Conservation (phyloP, 2,797 vertebrate species). For the Tapera naevia region DNA sequence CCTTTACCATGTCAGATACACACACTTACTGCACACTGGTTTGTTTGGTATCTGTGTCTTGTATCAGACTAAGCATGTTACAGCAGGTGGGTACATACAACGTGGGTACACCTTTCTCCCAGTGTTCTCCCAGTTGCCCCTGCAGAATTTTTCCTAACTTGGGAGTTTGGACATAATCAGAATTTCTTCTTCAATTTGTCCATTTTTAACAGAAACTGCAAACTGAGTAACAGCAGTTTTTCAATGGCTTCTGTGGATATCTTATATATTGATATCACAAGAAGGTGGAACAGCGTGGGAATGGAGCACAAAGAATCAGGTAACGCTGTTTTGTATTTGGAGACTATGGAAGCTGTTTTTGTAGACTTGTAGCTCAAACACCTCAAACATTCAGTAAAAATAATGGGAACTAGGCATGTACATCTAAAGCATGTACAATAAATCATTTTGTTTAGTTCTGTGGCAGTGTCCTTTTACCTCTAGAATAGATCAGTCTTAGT, state of each 20-base stretch:
- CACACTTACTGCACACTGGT: neutral
- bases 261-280: constrained; percentile 95
- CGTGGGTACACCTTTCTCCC: neutral
- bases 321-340: constrained; percentile 38
- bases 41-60: neutral
- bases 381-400: neutral
- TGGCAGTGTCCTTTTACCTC: neutral
- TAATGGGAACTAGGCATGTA: neutral
- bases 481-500: neutral
- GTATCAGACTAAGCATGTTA: neutral
- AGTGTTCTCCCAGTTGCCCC: neutral
- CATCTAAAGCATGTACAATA: neutral
- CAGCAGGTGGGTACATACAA: neutral
- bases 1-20: neutral
- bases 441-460: neutral
- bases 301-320: constrained; percentile 90
- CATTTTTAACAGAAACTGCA: constrained; percentile 84
- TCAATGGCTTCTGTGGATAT: constrained; percentile 96
- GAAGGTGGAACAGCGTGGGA: constrained; percentile 84
- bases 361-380: neutral
- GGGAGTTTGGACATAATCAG: neutral
- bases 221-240: constrained; percentile 88
- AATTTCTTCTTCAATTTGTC: neutral
- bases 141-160: neutral
- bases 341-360: neutral